phyloP scores from a whole-genome alignment of 2,797 vertebrate species.

The Gadopsis marmoratus region DNA sequence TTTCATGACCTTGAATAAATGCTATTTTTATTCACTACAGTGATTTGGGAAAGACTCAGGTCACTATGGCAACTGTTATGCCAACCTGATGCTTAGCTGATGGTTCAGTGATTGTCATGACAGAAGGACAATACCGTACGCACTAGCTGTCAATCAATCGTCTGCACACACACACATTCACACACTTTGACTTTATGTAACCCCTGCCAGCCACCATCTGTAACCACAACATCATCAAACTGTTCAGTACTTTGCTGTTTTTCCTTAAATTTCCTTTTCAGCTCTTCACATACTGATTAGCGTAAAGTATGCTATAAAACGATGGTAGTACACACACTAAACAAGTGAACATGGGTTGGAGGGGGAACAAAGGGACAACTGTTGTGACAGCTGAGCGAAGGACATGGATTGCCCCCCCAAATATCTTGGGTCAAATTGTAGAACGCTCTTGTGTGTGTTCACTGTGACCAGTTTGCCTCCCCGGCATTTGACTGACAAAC shows the following conservation, averaged over 20 bases:
- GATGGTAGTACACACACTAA: background rate
- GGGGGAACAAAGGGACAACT: background rate
- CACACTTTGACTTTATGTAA: background rate
- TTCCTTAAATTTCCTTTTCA: background rate
- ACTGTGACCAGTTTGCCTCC: constrained; percentile 12
- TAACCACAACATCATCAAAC: background rate
- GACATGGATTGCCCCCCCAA: background rate
- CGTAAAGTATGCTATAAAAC: background rate
- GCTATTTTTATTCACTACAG: constrained; percentile 5
- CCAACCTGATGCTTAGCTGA: background rate
- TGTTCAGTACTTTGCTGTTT: background rate
- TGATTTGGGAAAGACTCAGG: constrained; percentile 4
- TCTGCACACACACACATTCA: background rate
- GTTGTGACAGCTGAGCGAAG: background rate
- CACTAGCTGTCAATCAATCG: background rate
- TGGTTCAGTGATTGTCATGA: constrained; percentile 17
- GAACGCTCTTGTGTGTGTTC: constrained; percentile 14
- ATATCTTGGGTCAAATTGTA: background rate
- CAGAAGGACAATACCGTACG: background rate
- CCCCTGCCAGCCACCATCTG: background rate
- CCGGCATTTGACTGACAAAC: constrained; percentile 21
- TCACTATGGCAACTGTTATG: constrained; percentile 13
- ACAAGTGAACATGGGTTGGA: background rate
- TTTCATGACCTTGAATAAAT: background rate
- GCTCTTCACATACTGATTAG: background rate